A percentile compares a stretch with the other conserved stretches of the same genome.
phyloP scores from a whole-genome alignment of 2,113 vertebrate genomes.

The Cyanoliseus patagonus region DNA sequence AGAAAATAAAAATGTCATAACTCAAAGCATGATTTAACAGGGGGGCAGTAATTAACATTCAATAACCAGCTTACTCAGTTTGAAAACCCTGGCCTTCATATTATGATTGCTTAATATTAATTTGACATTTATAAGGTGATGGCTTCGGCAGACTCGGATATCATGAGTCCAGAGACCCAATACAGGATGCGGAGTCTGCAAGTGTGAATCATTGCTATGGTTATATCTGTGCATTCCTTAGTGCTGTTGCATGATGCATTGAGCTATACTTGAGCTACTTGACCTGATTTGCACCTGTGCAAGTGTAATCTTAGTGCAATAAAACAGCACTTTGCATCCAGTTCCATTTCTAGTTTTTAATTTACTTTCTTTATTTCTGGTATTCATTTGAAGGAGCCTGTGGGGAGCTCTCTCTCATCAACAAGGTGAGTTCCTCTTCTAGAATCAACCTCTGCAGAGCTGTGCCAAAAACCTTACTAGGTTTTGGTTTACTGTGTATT shows the following conservation, averaged over 20 bases:
- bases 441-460: background rate
- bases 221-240: background rate
- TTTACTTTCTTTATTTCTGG: background rate
- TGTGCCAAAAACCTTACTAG: background rate
- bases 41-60: conserved; percentile 11
- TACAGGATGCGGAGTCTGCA: background rate
- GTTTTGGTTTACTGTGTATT: background rate
- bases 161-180: background rate
- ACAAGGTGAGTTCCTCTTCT: background rate
- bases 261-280: background rate
- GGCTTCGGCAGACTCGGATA: background rate
- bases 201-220: background rate
- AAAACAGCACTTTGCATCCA: background rate
- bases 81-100: background rate
- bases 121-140: conserved; percentile 27
- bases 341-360: background rate
- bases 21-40: conserved; percentile 14
- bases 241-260: accelerated
- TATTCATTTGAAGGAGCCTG: background rate
- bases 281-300: background rate
- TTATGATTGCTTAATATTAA: conserved; percentile 42
- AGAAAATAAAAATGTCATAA: conserved; percentile 37
- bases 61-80: background rate
- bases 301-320: background rate
- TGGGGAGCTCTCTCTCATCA: background rate